Base-by-base conservation (phyloP, 2,888 invertebrate species). In the Drosophila recens region DNA sequence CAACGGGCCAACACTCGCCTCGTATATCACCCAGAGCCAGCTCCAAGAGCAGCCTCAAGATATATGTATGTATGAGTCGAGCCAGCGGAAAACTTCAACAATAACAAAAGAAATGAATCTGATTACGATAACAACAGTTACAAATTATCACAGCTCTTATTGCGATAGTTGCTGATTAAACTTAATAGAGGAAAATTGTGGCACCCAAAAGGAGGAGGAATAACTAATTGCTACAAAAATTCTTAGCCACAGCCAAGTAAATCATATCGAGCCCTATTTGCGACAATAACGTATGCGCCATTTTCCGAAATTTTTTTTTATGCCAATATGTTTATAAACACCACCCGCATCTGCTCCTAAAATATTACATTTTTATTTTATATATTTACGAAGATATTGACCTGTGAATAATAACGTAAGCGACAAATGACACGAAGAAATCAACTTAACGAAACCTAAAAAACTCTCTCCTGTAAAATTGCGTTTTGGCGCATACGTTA, bases 141-240 rank as follows among this genome's bases (percentile, higher is more conserved):
- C 74, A 76, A 76, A 74, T 79, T 74, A 79, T 74, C 58, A 34
- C 40, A 51, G 67, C 52, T 64, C 45, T 72, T 63, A 59, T 51
- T 72, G 46, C 27, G 57, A 62, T 72, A 65, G 48, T 43, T 46
- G 27, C 52, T 36, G 23, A 46, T 42, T 43, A 36, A 36, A 34
- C 9, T 13, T 15, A 40, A 30, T 13, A 45, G 23, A 20, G 9
- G 5, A 17, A 40, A 53, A 33, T 33, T 43, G 42, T 0, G 52
- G 6, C 4, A 8, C 30, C 30, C 30, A 30, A 30, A 30, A 4
- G 15, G n/a, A 0, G 13, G 20, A 30, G 42, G 13, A 17, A 52
- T 27, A 36, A 43, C 33, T 43, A 43, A 33, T 36, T 23, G 56
- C 8, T 23, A 11, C 45, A 45, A 43, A 43, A 11, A 17, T 33